Base-by-base conservation (phyloP, 1,140 invertebrate genomes). In the Mesaphorura yosii region DNA sequence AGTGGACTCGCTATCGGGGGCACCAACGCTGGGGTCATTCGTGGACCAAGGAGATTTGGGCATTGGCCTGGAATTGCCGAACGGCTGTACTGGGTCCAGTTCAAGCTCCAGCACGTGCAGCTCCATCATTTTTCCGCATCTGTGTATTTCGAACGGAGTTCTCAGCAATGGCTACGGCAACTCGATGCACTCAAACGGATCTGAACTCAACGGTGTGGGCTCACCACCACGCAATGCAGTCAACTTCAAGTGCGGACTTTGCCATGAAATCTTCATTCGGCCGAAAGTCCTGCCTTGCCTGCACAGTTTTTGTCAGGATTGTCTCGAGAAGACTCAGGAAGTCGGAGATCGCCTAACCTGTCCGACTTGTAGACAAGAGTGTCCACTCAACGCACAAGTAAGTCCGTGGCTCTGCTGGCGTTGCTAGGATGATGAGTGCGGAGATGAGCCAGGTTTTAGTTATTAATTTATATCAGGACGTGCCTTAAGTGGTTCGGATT, bases 1-100 rank as follows among this genome's bases (percentile, higher is more conserved):
- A 72, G 75, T 88, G 75, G 86, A 89, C 78, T 88, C 86, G 73
- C 75, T 85, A 72, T 79, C 79, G 67, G 84, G 86, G 79, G 83
- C 83, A 70, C 86, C 84, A 75, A 87, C 86, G 67, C 81, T 88
- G 72, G 84, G 84, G 76, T 88, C 85, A 64, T 78, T 79, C 58
- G 75, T 80, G 64, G 82, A 84, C 51, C 58, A 53, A 10, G 58
- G 60, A 45, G 60, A 62, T 23, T 49, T 58, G 19, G 57, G 53
- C 22, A 48, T 62, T 20, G 56, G 56, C 22, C 45, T 62, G 22
- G 60, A 62, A 28, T 41, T 62, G 15, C 39, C 47, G 6, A 58
- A 58, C 42, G 60, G 60, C 20, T 56, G 60, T 51, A 57, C 58
- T 37, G 57, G 60, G n/a, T 57, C 53, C 2, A 57, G 57, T 28